Evolutionary conservation across 2,113 vertebrate species (phyloP), one percentile per base, ranked within the genome.

Genomic region (Manacus vitellinus): DNA sequence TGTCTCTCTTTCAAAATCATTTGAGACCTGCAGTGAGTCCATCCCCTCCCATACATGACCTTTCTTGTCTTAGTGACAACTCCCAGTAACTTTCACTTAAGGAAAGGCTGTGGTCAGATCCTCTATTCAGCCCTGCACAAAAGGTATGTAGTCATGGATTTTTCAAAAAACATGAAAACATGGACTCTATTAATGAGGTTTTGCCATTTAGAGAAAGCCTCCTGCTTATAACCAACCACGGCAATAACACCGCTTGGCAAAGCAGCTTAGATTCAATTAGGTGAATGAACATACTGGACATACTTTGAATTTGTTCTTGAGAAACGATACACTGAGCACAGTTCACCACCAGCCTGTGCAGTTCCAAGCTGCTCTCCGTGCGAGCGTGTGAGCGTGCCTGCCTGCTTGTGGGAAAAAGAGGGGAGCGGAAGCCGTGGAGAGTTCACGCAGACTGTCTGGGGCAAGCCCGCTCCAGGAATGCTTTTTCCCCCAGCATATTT

Each of bases 21-120:
- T 46, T 2, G 14, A 46, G n/a, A 27, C 33, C 33, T 66, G 73
- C 12, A 22, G 22, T 7, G 10, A 52, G 55, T 35, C 44, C 6
- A 1, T 70, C 8, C n/a, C 41, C 46, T 84, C 39, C 27, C 63
- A 8, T 2, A 27, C 0, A 4, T 1, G 2, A 25, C n/a, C 33
- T 58, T 62, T 52, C 68, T 41, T 41, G 15, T 33, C 7, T 25
- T 30, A 46, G 37, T 22, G 35, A 78, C 37, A 62, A 47, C 43
- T 51, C 22, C n/a, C 56, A 28, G 3, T 39, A 85, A 75, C 47
- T 74, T 49, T 51, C 1, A 0, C 39, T 33, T 51, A 12, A 68
- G 59, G 51, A 65, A 81, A 74, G 47, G 25, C 39, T 8, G 1
- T 2, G 19, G 12, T 47, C 82, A 37, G 33, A 31, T 51, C 39